phyloP scores from a whole-genome alignment of 2,888 invertebrate genomes.

The Spatulosminthurus flaviceps region DNA sequence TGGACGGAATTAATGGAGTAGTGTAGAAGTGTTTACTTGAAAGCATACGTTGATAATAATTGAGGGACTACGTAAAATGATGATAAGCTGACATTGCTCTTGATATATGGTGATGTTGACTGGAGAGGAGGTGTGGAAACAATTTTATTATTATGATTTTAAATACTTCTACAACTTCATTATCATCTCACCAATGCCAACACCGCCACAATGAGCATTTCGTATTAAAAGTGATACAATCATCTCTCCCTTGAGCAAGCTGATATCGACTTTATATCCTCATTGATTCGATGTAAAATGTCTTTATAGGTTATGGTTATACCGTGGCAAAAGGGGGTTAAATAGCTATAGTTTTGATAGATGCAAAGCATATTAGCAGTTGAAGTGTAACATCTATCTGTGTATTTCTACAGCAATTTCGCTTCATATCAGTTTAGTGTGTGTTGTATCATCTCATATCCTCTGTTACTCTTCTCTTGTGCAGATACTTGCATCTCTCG shows the following conservation, averaged over 20 bases:
- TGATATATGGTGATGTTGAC: conserved; percentile 5
- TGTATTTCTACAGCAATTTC: too few relatives aligned
- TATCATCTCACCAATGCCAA: neutral
- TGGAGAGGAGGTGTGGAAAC: conserved; percentile 18
- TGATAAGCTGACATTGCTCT: conserved; percentile 17
- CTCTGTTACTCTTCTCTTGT: too few relatives aligned
- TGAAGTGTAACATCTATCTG: too few relatives aligned
- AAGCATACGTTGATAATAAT: conserved; percentile 18
- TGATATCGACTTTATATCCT: neutral
- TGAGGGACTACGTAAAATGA: neutral
- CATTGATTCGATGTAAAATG: neutral
- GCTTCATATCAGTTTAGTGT: too few relatives aligned
- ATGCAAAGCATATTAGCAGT: too few relatives aligned
- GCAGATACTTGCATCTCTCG: too few relatives aligned
- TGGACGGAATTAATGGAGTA: neutral
- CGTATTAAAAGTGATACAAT: neutral
- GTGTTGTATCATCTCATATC: too few relatives aligned
- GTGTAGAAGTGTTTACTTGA: conserved; percentile 1
- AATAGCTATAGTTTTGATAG: too few relatives aligned
- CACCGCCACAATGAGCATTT: neutral
- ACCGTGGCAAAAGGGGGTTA: too few relatives aligned
- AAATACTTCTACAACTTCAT: neutral
- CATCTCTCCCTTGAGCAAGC: conserved; percentile 12
- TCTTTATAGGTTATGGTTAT: too few relatives aligned
- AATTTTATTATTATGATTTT: conserved; percentile 9